Evolutionary conservation across 2,888 invertebrate species (phyloP), one percentile per base, ranked within the genome.

Genomic region (Calliopum simillimum): DNA sequence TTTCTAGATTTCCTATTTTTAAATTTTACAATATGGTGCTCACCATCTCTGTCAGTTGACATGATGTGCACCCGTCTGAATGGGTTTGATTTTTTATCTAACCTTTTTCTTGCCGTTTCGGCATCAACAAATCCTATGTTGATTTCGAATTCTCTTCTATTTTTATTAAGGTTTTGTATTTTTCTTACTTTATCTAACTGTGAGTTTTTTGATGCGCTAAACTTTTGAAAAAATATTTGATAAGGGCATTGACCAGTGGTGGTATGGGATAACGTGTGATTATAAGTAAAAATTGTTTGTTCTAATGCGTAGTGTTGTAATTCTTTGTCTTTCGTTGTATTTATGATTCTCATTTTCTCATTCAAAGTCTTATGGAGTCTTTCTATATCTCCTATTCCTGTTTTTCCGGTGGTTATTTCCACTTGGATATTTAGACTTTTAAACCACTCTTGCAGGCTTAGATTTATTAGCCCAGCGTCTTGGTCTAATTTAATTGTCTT

Each of bases 331-430:
- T 46, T 55, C 19, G 68, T 58, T 19, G 65, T 70, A 65, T 66
- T 70, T 13, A 68, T 69, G 14, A 71, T 65, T 43, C 65, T 23
- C 2, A 71, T 11, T 71, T 74, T 71, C 68, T 74, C 62, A 33
- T 72, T 74, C 41, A 74, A 55, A 55, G 68, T 74, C 56, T 71
- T 71, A 66, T 72, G 74, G 14, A 74, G 63, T 12, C 74, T 58
- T 44, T 74, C 70, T 51, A 74, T 71, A 59, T 74, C 69, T 23
- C 61, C 63, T 44, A 71, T 74, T 6, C 71, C 69, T 53, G 63
- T 71, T 65, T 72, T 72, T 14, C 71, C 69, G 25, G 71, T 71
- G 12, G 72, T 73, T 19, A 73, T 66, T 59, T 72, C 66, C 47
- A 71, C 21, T 13, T 62, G 23, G 16, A 74, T 65, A 49, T 74